Conservation (phyloP, 2,113 vertebrate species). For the Psittacula cyanocephala region DNA sequence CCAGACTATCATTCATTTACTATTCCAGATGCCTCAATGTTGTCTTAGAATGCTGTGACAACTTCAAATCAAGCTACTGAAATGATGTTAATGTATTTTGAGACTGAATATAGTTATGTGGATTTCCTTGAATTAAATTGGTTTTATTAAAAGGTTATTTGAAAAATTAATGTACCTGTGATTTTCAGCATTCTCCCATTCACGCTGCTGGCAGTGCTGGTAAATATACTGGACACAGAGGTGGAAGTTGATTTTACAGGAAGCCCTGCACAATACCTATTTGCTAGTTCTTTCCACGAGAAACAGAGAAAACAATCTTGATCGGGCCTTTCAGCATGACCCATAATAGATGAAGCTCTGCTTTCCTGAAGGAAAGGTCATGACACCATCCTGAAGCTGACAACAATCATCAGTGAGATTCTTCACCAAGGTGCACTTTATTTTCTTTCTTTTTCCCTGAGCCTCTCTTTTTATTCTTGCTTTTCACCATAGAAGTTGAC, state of each 20-base stretch:
- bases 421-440: neutral
- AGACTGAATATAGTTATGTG: neutral
- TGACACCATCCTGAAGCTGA: neutral
- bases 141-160: neutral
- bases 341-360: neutral
- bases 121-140: neutral
- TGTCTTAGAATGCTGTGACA: neutral
- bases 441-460: neutral
- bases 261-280: neutral
- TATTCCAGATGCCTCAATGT: accelerated
- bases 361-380: neutral
- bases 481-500: neutral
- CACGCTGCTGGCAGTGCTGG: neutral
- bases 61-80: neutral
- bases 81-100: neutral
- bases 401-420: neutral
- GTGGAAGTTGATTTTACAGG: neutral
- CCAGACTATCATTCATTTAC: neutral
- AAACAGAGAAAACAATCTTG: neutral
- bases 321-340: neutral
- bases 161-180: neutral
- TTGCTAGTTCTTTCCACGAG: neutral
- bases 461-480: neutral
- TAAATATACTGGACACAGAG: neutral
- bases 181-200: neutral